Base-by-base conservation (phyloP, 1,140 invertebrate genomes). In the Chironomus striatipennis region DNA sequence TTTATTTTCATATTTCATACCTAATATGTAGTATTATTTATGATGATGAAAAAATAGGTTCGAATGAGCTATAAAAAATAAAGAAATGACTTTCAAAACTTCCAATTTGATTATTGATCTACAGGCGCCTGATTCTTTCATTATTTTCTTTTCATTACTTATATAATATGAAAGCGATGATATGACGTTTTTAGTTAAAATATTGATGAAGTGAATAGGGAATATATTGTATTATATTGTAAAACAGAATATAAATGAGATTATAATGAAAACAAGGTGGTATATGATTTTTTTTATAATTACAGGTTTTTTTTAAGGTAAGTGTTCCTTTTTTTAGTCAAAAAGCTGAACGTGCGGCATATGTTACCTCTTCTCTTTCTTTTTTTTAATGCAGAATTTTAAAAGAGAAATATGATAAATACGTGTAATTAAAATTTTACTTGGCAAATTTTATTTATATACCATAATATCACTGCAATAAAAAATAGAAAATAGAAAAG, bases 231-330 rank as follows among this genome's bases (percentile, higher is more conserved):
- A n/a, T n/a, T n/a, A 57, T 57, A 57, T 57, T 57, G 9, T 57
- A 70, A 70, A 9, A 70, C n/a, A 70, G 8, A 70, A 70, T 1
- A 70, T 70, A 70, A 70, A 70, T 70, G 65, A 70, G 65, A 70
- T 18, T 70, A 20, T 18, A 70, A 70, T 70, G 65, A 10, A 70
- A 70, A 70, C 65, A 70, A 70, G 65, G 65, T 70, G 65, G 65
- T 10, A 20, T 70, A 70, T 70, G 65, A 70, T 70, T 70, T 70
- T 20, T 70, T 70, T 70, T 70, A 70, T 70, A 70, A 70, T 70
- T 70, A 70, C 65, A 70, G 65, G 65, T 70, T 70, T 70, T 70
- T 18, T 18, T n/a, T n/a, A 18, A 2, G 6, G 17, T 70, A 6
- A 9, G 65, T 67, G 64, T 70, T 70, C 65, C 47, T 57, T 57